Conservation (phyloP, 2,797 vertebrate species). For the Halcyon smyrnensis region DNA sequence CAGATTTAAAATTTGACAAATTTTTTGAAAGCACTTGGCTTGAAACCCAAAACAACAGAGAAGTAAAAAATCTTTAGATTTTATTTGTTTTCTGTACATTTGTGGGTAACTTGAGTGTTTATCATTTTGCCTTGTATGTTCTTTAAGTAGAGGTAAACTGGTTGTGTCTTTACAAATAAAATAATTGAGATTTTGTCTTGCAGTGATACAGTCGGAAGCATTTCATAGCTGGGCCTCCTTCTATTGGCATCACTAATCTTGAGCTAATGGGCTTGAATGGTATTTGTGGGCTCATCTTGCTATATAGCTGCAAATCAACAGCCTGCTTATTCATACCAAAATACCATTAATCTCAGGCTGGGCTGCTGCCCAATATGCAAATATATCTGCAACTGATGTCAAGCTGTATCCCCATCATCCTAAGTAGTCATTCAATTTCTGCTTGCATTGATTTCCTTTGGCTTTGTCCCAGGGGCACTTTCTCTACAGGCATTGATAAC, state of each 20-base stretch:
- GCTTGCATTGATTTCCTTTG: background rate
- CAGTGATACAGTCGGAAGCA: background rate
- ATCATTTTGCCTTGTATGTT: background rate
- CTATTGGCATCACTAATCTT: background rate
- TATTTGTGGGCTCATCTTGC: background rate
- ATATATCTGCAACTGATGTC: background rate
- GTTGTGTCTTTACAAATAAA: background rate
- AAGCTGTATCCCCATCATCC: background rate
- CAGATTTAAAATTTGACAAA: background rate
- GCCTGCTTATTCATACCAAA: background rate
- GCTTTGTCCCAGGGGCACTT: background rate
- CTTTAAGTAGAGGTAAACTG: background rate
- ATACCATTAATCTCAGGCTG: background rate
- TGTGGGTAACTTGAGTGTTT: background rate
- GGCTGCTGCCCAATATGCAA: background rate
- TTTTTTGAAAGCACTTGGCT: background rate
- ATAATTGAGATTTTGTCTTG: background rate
- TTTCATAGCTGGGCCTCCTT: background rate
- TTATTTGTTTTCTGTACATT: background rate
- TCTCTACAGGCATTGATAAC: background rate
- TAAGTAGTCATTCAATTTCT: background rate
- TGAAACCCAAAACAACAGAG: background rate
- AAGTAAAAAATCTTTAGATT: background rate
- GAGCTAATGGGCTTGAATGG: background rate
- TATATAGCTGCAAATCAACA: background rate